Percentiles rank a stretch among this genome's conserved stretches.
Evolutionary conservation across 2,888 invertebrate species (phyloP).

Genomic region (Phoenoteleia sp.): DNA sequence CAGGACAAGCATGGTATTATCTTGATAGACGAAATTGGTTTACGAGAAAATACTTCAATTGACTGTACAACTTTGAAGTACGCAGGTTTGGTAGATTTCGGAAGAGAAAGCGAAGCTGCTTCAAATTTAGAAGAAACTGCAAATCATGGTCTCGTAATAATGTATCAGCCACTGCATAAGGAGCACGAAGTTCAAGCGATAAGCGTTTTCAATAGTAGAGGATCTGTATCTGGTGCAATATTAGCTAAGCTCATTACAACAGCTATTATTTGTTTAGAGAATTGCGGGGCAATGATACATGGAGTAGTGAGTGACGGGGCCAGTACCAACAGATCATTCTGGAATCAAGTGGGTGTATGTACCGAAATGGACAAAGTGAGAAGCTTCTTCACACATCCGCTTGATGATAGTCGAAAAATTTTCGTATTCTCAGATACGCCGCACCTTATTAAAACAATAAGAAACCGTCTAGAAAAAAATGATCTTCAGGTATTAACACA

Average conservation of each 20-base stretch:
- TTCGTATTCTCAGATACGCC: slow-evolving; percentile 71
- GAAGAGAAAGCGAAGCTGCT: neutral
- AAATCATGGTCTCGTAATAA: slow-evolving; percentile 65
- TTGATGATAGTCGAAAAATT: slow-evolving; percentile 58
- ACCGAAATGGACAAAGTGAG: slow-evolving; percentile 39
- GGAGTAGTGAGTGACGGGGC: slow-evolving; percentile 70
- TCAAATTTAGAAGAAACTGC: slow-evolving; percentile 33
- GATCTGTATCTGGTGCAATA: slow-evolving; percentile 41
- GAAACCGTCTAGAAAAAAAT: slow-evolving; percentile 60
- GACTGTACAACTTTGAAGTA: slow-evolving; percentile 7
- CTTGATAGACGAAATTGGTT: slow-evolving; percentile 25
- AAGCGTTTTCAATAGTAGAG: slow-evolving; percentile 64
- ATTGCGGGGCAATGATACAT: slow-evolving; percentile 64
- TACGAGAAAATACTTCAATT: slow-evolving; percentile 3
- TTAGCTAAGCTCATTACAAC: slow-evolving; percentile 60
- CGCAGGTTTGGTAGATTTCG: slow-evolving; percentile 24
- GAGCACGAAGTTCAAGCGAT: slow-evolving; percentile 67
- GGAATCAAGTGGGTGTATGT: slow-evolving; percentile 59
- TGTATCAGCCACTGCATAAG: slow-evolving; percentile 68
- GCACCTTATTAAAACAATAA: slow-evolving; percentile 72
- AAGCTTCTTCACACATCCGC: slow-evolving; percentile 62
- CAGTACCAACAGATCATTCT: slow-evolving; percentile 68
- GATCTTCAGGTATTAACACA: slow-evolving; percentile 3
- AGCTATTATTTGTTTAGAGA: slow-evolving; percentile 65
- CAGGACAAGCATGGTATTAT: slow-evolving; percentile 15